Evolutionary conservation across 2,113 vertebrate species (phyloP), one percentile per base, ranked within the genome.

Genomic region (Nesogale talazaci): DNA sequence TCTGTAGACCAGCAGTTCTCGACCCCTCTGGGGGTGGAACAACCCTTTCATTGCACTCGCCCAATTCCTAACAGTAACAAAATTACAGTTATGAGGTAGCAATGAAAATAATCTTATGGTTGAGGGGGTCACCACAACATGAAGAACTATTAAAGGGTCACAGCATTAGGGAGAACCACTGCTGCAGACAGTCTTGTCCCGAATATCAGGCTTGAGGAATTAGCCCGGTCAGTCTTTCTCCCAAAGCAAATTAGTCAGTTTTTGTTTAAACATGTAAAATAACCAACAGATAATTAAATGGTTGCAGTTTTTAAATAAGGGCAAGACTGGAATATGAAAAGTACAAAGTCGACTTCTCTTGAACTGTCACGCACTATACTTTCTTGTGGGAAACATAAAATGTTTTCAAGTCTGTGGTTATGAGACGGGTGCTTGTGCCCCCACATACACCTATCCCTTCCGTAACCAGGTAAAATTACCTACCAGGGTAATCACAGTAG

Each of bases 401-500:
- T 42, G 6, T 72, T 8, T 72, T 20, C 36, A 34, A 70, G 36
- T 12, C 38, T 8, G 67, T 70, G 46, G 61, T 8, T 89, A 57
- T 42, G 59, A 77, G 75, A 69, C 2, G 65, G 25, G 1, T 8
- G 10, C 25, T 8, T 6, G 0, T 2, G 42, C 36, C 19, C 34
- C 3, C 16, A 29, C 6, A 57, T 12, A 36, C 3, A 56, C 1
- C 4, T 17, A 42, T 12, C 23, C 56, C 23, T n/a, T 9, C 57
- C 82, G 46, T 85, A 52, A 80, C 46, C 31, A 20, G 57, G 76
- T 46, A 3, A 9, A 19, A 40, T 2, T 3, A 92, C 98, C 96
- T 97, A 99, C 99, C 99, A 77, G 98, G 98, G 65, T 99, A 99
- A 89, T 99, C 98, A 96, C 99, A 99, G 98, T 99, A 99, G 97